Base-by-base conservation (phyloP, 1,140 invertebrate genomes). In the Apolygus lucorum region DNA sequence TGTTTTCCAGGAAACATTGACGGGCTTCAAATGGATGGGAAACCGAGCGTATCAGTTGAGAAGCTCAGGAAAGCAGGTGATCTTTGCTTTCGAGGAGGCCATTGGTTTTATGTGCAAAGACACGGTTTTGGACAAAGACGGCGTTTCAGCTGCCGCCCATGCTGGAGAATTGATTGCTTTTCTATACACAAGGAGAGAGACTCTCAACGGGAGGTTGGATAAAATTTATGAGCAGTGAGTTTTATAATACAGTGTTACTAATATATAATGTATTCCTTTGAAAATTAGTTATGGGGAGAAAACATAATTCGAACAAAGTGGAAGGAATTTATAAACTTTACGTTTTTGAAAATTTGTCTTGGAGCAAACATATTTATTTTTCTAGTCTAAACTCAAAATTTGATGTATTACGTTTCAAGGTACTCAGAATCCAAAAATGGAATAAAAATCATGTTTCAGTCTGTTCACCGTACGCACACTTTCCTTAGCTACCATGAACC, bases 21-120 rank as follows among this genome's bases (percentile, higher is more conserved):
- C 98, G n/a, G 91, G 98, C 0, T 99, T 99, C 77, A 99, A 99
- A 77, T 99, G 96, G 96, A 99, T 99, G 92, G 96, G 93, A 76
- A 99, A 98, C 78, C 86, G 85, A 79, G 83, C 89, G 0, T 78
- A 88, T 29, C 84, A 96, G n/a, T 77, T 96, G 26, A 79, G 83
- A 67, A 67, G 70, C 14, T 75, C 86, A 62, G 85, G 84, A 1
- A 90, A 93, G 75, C 79, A 79, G 0, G 90, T 98, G 0, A 77
- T 99, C 52, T 96, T 99, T 81, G 95, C 95, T 0, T 99, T 91
- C 80, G 97, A 99, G 81, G 92, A 94, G 79, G 90, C 91, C 0
- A 93, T 95, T 76, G 95, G 95, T 13, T 99, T 93, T 78, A 99
- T 99, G 96, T 92, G 92, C 77, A 89, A 90, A 0, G 85, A 85